Percentiles rank a stretch among this genome's conserved stretches.
Evolutionary conservation across 1,140 invertebrate species (phyloP).

Genomic region (Pseudomyrmex flavicornis): DNA sequence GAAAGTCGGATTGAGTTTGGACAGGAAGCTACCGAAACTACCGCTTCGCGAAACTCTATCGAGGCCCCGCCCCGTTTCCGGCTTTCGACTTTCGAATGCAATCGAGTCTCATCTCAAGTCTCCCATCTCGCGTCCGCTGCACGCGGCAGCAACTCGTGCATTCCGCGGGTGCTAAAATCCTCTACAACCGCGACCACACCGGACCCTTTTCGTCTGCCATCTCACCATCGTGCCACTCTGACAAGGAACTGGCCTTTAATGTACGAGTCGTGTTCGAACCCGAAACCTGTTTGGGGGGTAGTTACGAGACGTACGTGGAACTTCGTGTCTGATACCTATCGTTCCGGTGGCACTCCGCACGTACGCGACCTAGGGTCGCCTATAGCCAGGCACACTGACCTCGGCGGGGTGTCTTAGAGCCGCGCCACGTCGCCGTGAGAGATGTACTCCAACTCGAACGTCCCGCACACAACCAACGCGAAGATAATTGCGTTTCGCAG

Average conservation of each 20-base stretch:
- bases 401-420: slow-evolving; percentile 65
- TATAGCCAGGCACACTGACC: slow-evolving; percentile 67
- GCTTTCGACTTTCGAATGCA: slow-evolving; percentile 63
- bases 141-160: slow-evolving; percentile 22
- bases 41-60: background rate
- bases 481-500: slow-evolving; percentile 79
- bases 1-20: slow-evolving; percentile 52
- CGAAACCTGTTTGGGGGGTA: slow-evolving; percentile 79
- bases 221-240: slow-evolving; percentile 55
- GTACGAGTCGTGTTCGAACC: slow-evolving; percentile 81
- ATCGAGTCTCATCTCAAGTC: slow-evolving; percentile 59
- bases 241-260: slow-evolving; percentile 79
- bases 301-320: slow-evolving; percentile 76
- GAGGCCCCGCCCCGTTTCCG: slow-evolving; percentile 5
- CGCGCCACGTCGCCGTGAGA: slow-evolving; percentile 52
- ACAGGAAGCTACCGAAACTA: slow-evolving; percentile 39
- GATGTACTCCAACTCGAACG: slow-evolving; percentile 35
- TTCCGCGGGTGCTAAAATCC: slow-evolving; percentile 58
- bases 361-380: slow-evolving; percentile 25
- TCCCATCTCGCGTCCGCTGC: slow-evolving; percentile 21
- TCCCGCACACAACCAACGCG: slow-evolving; percentile 65
- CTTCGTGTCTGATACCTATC: slow-evolving; percentile 67
- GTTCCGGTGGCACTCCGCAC: slow-evolving; percentile 33
- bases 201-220: slow-evolving; percentile 49
- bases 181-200: slow-evolving; percentile 23